phyloP scores from a whole-genome alignment of 2,888 invertebrate genomes.

The Julus scanicus region DNA sequence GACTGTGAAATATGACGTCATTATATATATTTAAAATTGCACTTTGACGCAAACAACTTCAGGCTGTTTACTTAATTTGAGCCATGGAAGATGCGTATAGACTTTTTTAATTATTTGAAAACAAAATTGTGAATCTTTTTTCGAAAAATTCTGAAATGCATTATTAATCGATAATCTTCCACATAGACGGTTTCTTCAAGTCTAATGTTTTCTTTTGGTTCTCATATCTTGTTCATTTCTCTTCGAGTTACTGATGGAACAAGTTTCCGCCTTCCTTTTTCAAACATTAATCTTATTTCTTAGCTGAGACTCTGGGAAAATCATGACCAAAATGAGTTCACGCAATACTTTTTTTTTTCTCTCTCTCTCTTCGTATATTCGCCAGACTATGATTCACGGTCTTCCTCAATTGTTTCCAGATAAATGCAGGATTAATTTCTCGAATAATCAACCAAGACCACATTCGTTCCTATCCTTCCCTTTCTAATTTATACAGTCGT shows the following conservation, averaged over 20 bases:
- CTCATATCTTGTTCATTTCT: background rate
- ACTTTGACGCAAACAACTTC: too few relatives aligned
- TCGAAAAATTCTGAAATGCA: background rate
- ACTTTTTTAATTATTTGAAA: too few relatives aligned
- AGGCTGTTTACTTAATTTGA: too few relatives aligned
- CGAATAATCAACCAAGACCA: too few relatives aligned
- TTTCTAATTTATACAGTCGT: too few relatives aligned
- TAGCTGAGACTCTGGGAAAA: background rate
- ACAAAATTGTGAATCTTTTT: background rate
- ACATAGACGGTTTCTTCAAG: background rate
- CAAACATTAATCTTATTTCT: background rate
- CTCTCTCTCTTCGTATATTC: background rate
- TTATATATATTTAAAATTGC: too few relatives aligned
- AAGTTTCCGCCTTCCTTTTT: background rate
- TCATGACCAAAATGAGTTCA: background rate
- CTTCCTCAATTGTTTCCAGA: too few relatives aligned
- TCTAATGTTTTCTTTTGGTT: background rate
- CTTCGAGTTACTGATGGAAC: background rate
- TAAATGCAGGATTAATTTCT: too few relatives aligned
- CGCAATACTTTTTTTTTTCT: background rate
- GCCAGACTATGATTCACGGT: too few relatives aligned
- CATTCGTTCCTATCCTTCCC: too few relatives aligned
- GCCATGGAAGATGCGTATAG: too few relatives aligned
- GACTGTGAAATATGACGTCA: background rate
- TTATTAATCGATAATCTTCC: background rate